phyloP scores from a whole-genome alignment of 2,888 invertebrate genomes.

The Heliconius hortense region DNA sequence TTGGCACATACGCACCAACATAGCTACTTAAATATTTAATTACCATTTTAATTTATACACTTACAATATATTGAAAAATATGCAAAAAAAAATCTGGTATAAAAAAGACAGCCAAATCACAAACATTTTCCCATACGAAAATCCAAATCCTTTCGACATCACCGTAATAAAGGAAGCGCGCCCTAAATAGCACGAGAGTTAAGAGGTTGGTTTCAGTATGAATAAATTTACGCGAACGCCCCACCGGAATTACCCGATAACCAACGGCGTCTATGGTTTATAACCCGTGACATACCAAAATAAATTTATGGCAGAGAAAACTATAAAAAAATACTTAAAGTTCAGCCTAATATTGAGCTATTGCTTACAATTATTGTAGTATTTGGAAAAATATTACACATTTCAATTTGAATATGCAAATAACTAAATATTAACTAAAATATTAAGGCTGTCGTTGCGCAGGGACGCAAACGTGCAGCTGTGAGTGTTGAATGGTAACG shows the following conservation, averaged over 20 bases:
- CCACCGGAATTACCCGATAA: slow-evolving; percentile 78
- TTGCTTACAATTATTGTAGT: not conserved
- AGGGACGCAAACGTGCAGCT: too few relatives aligned
- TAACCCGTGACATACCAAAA: slow-evolving; percentile 80
- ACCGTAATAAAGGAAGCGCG: slow-evolving; percentile 68
- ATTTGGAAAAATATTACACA: not conserved
- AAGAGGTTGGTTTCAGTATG: slow-evolving; percentile 73
- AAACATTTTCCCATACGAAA: slow-evolving; percentile 42
- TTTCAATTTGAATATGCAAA: not conserved
- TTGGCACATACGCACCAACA: too few relatives aligned
- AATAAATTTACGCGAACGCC: slow-evolving; percentile 73
- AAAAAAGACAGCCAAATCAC: slow-evolving; percentile 17
- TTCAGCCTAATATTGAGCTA: slow-evolving; percentile 5
- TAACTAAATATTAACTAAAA: too few relatives aligned
- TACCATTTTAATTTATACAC: not conserved
- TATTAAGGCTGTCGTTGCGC: too few relatives aligned
- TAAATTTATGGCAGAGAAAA: slow-evolving; percentile 75
- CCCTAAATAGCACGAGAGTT: slow-evolving; percentile 74
- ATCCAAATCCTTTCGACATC: slow-evolving; percentile 55
- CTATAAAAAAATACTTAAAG: slow-evolving; percentile 50
- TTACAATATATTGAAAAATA: not conserved
- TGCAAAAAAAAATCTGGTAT: not conserved
- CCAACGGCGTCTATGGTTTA: slow-evolving; percentile 79
- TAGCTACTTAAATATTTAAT: not conserved
- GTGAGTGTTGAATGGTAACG: too few relatives aligned